A percentile compares a stretch with the other conserved stretches of the same genome.
Evolutionary conservation across 1,140 invertebrate species (phyloP).

Genomic region (Trypoxylus dichotomus): DNA sequence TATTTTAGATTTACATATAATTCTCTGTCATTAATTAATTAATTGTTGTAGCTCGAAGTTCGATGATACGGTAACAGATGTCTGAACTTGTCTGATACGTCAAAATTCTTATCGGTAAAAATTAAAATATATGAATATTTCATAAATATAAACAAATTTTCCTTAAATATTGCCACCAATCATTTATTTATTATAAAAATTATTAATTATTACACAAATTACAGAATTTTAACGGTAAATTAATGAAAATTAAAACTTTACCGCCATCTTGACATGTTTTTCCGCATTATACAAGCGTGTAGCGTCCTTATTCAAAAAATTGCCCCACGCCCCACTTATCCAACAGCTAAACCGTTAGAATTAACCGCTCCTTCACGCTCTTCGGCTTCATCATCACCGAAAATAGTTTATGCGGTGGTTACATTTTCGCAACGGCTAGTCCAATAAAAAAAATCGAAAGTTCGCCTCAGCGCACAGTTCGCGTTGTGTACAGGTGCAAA

Average conservation of each 20-base stretch:
- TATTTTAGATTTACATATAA: too few relatives aligned
- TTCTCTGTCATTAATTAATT: too few relatives aligned
- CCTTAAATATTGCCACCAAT: too few relatives aligned
- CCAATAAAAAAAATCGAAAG: constrained; percentile 12
- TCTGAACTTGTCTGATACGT: too few relatives aligned
- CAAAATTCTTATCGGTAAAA: too few relatives aligned
- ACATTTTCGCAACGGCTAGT: constrained; percentile 30
- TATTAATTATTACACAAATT: too few relatives aligned
- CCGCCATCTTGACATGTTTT: not conserved
- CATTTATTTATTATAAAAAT: too few relatives aligned
- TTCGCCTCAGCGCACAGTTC: not conserved
- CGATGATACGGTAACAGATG: too few relatives aligned
- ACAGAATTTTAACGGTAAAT: too few relatives aligned
- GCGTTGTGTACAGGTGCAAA: not conserved
- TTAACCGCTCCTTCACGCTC: constrained; percentile 6
- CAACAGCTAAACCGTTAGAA: constrained; percentile 12
- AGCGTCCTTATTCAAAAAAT: constrained; percentile 27
- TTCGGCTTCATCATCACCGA: constrained; percentile 43
- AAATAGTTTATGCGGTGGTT: constrained; percentile 46
- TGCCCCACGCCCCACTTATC: constrained; percentile 31
- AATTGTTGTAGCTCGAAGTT: too few relatives aligned
- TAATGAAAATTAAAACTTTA: not conserved
- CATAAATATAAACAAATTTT: too few relatives aligned
- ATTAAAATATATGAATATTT: too few relatives aligned
- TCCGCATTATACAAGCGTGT: not conserved